These are phyloP conservation scores for Smutsia gigantea DNA, from an alignment of 2,797 vertebrate species.

Conservation along the genomic window DNA sequence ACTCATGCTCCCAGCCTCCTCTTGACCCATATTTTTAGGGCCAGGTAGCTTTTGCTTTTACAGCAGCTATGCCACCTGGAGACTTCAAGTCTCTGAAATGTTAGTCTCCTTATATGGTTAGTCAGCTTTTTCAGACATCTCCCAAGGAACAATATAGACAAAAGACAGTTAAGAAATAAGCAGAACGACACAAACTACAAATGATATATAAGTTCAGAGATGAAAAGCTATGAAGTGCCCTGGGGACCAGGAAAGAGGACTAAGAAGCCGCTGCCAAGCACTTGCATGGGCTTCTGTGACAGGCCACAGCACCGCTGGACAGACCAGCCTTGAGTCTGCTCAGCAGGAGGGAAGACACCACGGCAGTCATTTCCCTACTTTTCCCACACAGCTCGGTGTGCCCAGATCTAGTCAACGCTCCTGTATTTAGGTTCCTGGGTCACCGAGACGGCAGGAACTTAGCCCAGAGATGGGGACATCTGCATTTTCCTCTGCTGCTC, in stretches of 20 bases:
- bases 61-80: not conserved
- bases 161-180: not conserved
- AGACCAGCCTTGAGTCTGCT: not conserved
- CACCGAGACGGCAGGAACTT: not conserved
- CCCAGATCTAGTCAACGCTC: not conserved
- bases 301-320: not conserved
- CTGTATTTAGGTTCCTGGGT: not conserved
- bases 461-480: not conserved
- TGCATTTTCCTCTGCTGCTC: not conserved
- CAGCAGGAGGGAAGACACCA: not conserved
- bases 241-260: not conserved
- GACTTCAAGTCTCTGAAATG: not conserved
- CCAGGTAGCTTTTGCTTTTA: not conserved
- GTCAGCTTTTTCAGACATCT: slow-evolving; percentile 2
- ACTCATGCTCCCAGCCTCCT: not conserved
- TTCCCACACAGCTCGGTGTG: not conserved
- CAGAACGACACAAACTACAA: not conserved
- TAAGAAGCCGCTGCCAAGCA: not conserved
- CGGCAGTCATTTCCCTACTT: not conserved
- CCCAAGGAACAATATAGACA: not conserved
- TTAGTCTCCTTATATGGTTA: not conserved
- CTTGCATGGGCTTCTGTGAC: not conserved
- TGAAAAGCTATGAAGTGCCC: not conserved
- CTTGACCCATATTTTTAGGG: not conserved
- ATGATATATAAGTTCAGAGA: not conserved